Base-by-base conservation (phyloP, 2,797 vertebrate genomes). In the Notamacropus eugenii region DNA sequence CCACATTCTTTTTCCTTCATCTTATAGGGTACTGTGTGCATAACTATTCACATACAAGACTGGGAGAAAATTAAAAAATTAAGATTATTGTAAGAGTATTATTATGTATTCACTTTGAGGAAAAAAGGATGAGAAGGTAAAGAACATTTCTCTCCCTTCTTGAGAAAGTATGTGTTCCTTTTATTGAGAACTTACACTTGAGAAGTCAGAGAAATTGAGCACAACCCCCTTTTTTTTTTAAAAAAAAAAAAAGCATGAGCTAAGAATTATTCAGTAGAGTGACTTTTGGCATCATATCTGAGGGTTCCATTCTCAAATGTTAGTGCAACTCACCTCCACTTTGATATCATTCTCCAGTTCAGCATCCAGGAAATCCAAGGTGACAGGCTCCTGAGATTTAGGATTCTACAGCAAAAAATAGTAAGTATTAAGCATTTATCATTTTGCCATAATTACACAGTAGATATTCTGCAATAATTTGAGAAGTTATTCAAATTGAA, bases 301-400 rank as follows among this genome's bases (percentile, higher is more conserved):
- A 90, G 2, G 27, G 6, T 28, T 14, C 0, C 50, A 0, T 28
- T 93, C 22, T 27, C 22, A 55, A 8, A 59, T 91, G 28, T 0
- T 13, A 90, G 0, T 16, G 0, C 94, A 54, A 97, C 98, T 98
- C 99, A 99, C 99, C 99, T 99, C 99, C 92, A 99, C 99, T 99
- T 99, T 99, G 98, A 99, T 99, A 97, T 99, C 99, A 97, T 99
- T 99, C 98, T 99, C 99, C 97, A 99, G 97, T 96, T 99, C 99
- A 27, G 99, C 99, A 97, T 99, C 99, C 94, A 99, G 98, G 96
- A 99, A 99, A 99, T 99, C 99, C 96, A 99, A 98, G 0, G 99
- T 99, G 93, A 99, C 99, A 29, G 99, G 99, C 97, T 99, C 99
- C 99, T 99, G 99, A 98, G 99, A 99, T 99, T 99, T 99, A 95